phyloP scores from a whole-genome alignment of 2,797 vertebrate genomes.

The Hemibagrus guttatus region DNA sequence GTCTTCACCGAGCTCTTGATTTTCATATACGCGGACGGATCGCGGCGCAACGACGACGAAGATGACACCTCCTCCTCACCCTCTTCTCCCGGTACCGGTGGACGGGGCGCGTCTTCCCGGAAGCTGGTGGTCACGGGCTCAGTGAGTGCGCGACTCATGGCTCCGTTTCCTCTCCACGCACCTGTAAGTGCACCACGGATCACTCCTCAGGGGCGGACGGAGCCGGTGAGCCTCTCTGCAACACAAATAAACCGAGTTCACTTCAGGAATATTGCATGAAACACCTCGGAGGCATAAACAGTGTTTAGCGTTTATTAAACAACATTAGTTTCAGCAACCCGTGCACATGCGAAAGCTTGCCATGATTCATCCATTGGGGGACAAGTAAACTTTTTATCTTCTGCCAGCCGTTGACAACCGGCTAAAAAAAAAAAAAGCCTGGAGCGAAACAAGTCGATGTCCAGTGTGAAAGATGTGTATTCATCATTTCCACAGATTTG shows the following conservation, averaged over 20 bases:
- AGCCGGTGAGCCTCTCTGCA: slow-evolving; percentile 81
- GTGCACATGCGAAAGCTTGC: background rate
- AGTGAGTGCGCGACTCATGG: slow-evolving; percentile 89
- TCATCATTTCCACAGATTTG: background rate
- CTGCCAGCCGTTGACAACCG: background rate
- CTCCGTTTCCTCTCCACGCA: slow-evolving; percentile 77
- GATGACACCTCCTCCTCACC: slow-evolving; percentile 72
- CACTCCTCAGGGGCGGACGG: slow-evolving; percentile 13
- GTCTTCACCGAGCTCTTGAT: slow-evolving; percentile 70
- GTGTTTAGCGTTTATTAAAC: background rate
- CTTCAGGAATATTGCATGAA: background rate
- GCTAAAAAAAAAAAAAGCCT: background rate
- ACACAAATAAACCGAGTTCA: slow-evolving; percentile 69
- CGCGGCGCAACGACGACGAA: slow-evolving; percentile 40
- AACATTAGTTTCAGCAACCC: background rate
- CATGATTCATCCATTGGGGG: background rate
- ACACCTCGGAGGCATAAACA: background rate
- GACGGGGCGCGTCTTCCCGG: slow-evolving; percentile 93
- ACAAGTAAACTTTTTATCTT: background rate
- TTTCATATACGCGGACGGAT: slow-evolving; percentile 70
- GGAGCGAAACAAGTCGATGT: background rate
- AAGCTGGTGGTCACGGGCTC: slow-evolving; percentile 88
- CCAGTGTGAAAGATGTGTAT: background rate
- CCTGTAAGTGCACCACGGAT: slow-evolving; percentile 60
- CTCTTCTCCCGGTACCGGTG: slow-evolving; percentile 95